A percentile compares a stretch with the other conserved stretches of the same genome.
These are phyloP conservation scores for Cassiopea andromeda DNA, from an alignment of 30 jellyfish, hydroid and myxozoan genomes.

Conservation along the genomic window DNA sequence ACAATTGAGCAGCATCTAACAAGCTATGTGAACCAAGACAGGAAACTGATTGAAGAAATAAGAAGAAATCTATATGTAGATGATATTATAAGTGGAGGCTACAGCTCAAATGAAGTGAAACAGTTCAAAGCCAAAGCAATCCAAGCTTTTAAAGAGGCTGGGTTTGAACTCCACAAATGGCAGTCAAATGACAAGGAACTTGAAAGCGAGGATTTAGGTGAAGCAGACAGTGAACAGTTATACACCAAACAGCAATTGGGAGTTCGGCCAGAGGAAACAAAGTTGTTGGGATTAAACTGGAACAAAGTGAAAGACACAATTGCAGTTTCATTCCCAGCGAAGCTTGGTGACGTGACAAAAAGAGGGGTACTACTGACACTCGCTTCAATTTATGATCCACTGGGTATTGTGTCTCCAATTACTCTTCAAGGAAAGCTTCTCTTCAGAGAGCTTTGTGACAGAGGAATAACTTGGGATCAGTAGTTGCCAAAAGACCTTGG, in stretches of 20 bases:
- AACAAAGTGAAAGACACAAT: too few relatives aligned
- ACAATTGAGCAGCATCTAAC: conserved; percentile 49
- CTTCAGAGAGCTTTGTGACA: conserved; percentile 53
- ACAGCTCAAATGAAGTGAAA: conserved; percentile 28
- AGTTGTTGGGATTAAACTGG: too few relatives aligned
- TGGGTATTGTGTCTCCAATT: too few relatives aligned
- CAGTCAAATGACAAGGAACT: conserved; percentile 59
- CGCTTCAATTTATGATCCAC: too few relatives aligned
- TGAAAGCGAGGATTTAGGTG: not conserved
- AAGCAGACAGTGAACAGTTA: too few relatives aligned
- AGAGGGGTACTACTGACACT: too few relatives aligned
- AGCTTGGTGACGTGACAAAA: not conserved
- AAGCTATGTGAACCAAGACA: conserved; percentile 3
- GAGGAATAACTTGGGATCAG: not conserved
- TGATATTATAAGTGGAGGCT: conserved; percentile 69
- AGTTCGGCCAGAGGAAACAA: conserved; percentile 7
- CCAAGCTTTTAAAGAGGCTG: conserved; percentile 13
- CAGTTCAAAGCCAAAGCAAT: conserved; percentile 33
- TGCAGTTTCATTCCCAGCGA: not conserved
- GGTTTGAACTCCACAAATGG: conserved; percentile 56
- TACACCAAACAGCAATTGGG: conserved; percentile 24
- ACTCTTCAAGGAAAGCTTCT: not conserved
- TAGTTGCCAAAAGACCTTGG: too few relatives aligned
- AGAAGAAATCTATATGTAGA: conserved; percentile 67
- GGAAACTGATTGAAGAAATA: conserved; percentile 38